Conservation (phyloP, 1,140 invertebrate genomes). For the Ooceraea biroi region DNA sequence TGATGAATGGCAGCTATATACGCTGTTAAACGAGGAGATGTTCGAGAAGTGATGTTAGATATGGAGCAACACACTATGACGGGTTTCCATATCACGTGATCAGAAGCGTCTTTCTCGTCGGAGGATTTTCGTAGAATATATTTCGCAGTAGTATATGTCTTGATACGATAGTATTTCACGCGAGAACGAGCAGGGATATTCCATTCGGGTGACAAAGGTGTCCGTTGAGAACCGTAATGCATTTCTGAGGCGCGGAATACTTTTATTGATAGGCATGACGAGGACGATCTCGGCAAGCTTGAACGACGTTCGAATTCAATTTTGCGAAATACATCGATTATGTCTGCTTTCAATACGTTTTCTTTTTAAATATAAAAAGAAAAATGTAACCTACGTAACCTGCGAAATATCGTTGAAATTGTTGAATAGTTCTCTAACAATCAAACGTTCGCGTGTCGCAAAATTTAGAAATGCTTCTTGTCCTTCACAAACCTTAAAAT, state of each 20-base stretch:
- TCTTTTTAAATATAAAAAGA: not conserved
- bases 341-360: not conserved
- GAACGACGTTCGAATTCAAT: constrained; percentile 11
- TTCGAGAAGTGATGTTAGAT: too few relatives aligned
- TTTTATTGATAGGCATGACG: constrained; percentile 39
- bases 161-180: constrained; percentile 31
- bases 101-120: not conserved
- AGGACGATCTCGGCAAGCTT: not conserved
- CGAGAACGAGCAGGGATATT: constrained; percentile 32
- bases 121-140: constrained; percentile 33
- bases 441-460: too few relatives aligned
- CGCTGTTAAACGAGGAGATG: too few relatives aligned
- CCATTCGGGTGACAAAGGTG: constrained; percentile 19
- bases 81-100: not conserved
- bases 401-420: too few relatives aligned
- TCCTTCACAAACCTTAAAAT: too few relatives aligned
- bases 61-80: too few relatives aligned
- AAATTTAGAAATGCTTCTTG: too few relatives aligned
- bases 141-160: constrained; percentile 14
- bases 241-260: not conserved
- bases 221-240: constrained; percentile 13
- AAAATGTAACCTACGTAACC: not conserved
- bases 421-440: too few relatives aligned
- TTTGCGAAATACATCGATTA: not conserved
- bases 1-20: not conserved